A percentile compares a stretch with the other conserved stretches of the same genome.
Conservation (phyloP, 2,888 invertebrate genomes). For the Drosophila emarginata region DNA sequence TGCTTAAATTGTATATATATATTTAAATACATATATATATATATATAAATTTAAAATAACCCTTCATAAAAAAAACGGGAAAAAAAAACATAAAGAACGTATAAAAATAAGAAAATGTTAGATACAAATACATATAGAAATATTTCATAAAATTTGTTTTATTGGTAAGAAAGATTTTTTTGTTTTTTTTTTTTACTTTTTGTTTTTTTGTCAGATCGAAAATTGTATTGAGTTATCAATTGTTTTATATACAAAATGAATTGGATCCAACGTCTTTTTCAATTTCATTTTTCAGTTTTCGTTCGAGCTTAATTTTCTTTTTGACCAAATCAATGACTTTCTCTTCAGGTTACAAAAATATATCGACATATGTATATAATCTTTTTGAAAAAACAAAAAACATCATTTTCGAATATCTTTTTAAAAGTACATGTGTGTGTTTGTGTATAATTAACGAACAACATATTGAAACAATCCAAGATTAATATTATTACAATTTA, state of each 20-base stretch:
- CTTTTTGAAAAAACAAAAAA: not conserved
- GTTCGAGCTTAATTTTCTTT: not conserved
- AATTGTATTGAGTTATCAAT: not conserved
- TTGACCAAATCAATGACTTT: not conserved
- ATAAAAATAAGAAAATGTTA: slow-evolving; percentile 13
- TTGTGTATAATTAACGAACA: slow-evolving; percentile 2
- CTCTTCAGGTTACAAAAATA: slow-evolving; percentile 18
- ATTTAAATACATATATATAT: slow-evolving; percentile 40
- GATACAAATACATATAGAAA: slow-evolving; percentile 8
- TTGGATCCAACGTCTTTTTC: not conserved
- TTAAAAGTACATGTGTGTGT: no score
- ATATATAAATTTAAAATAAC: slow-evolving; percentile 7
- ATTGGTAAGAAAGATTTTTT: slow-evolving; percentile 2
- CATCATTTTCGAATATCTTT: not conserved
- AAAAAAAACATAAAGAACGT: slow-evolving; percentile 10
- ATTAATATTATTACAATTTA: not conserved
- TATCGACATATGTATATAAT: slow-evolving; percentile 3
- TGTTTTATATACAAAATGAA: slow-evolving; percentile 2
- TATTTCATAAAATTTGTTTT: slow-evolving; percentile 10
- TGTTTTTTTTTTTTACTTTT: not conserved
- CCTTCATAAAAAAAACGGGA: slow-evolving; percentile 6
- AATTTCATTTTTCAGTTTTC: not conserved
- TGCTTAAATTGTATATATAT: slow-evolving; percentile 32
- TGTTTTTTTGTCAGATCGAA: not conserved
- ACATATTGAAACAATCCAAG: slow-evolving; percentile 21